Base-by-base conservation (phyloP, 2,113 vertebrate genomes). In the Bufo gargarizans region DNA sequence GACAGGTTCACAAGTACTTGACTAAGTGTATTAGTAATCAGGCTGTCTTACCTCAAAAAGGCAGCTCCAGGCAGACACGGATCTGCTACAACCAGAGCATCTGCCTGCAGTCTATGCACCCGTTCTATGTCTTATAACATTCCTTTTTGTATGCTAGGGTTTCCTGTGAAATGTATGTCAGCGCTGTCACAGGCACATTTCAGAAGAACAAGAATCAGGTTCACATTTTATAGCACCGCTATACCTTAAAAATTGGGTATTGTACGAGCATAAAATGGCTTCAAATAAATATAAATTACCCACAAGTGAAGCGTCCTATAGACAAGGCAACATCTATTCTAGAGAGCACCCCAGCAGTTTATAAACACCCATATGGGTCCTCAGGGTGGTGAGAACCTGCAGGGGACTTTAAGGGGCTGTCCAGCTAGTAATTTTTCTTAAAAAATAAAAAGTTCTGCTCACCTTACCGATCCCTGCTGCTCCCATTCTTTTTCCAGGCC, bases 1-100 rank as follows among this genome's bases (percentile, higher is more conserved):
- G 86, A 88, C 86, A 88, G 86, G 86, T 83, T 88, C 86, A 83
- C 86, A 77, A 83, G 86, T 83, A 88, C 79, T 88, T 83, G 79
- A 88, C 79, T 82, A 82, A 76, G 79, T 82, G 67, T 88, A 82
- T 88, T 88, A 82, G 86, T 88, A 88, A 83, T 83, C 80, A 65
- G 67, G 2, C 56, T 76, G 80, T 82, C 86, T 82, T 88, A 63
- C 55, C 69, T 82, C 80, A 82, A 53, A 88, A 19, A 80, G 49
- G 79, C 71, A n/a, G 80, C 79, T 83, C 22, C 69, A 74, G 69
- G 79, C 79, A 61, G 71, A 59, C 81, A 22, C 20, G 53, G 55
- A 83, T 83, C 79, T 76, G 56, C 33, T 76, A 10, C 55, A 77
- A 72, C 20, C 19, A 88, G 58, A 77, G 58, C 33, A 74, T 74